These are phyloP conservation scores for Muraenolepis orangiensis DNA, from an alignment of 2,797 vertebrate genomes.

Conservation along the genomic window DNA sequence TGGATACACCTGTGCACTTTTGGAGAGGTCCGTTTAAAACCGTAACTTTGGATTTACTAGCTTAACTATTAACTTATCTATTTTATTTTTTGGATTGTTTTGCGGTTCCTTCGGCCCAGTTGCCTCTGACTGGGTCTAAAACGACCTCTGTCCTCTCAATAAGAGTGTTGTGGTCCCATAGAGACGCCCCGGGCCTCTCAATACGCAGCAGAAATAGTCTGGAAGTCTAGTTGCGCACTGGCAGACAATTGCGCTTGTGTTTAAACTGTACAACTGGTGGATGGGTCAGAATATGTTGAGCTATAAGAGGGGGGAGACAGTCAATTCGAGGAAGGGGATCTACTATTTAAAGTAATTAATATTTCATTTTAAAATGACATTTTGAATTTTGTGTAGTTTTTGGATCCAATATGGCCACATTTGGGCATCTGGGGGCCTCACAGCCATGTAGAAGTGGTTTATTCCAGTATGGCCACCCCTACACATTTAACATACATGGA, in stretches of 20 bases:
- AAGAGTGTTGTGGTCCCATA: slow-evolving; percentile 24
- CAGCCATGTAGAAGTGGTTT: slow-evolving; percentile 47
- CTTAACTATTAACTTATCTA: slow-evolving; percentile 9
- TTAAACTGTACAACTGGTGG: slow-evolving; percentile 57
- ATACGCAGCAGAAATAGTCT: slow-evolving; percentile 23
- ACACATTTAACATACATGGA: slow-evolving; percentile 75
- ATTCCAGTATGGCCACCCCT: slow-evolving; percentile 74
- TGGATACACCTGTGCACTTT: slow-evolving; percentile 55
- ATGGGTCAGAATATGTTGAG: slow-evolving; percentile 69
- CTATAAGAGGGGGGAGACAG: slow-evolving; percentile 56
- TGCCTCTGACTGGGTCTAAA: neutral
- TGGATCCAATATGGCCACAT: slow-evolving; percentile 36
- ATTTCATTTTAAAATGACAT: slow-evolving; percentile 39
- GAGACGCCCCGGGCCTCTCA: slow-evolving; percentile 44
- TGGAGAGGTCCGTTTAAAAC: slow-evolving; percentile 51
- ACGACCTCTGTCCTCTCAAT: neutral
- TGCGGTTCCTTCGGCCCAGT: slow-evolving; percentile 22
- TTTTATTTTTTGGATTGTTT: slow-evolving; percentile 8
- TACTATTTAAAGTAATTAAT: slow-evolving; percentile 27
- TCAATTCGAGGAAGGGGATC: slow-evolving; percentile 50
- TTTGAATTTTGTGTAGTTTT: slow-evolving; percentile 18
- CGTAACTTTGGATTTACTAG: slow-evolving; percentile 11
- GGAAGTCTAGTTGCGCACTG: slow-evolving; percentile 55
- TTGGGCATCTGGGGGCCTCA: slow-evolving; percentile 36
- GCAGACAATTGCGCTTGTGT: slow-evolving; percentile 46